Evolutionary conservation across 2,113 vertebrate genomes (phyloP), one percentile per base, ranked within the genome.

Genomic region (Dasypus novemcinctus): DNA sequence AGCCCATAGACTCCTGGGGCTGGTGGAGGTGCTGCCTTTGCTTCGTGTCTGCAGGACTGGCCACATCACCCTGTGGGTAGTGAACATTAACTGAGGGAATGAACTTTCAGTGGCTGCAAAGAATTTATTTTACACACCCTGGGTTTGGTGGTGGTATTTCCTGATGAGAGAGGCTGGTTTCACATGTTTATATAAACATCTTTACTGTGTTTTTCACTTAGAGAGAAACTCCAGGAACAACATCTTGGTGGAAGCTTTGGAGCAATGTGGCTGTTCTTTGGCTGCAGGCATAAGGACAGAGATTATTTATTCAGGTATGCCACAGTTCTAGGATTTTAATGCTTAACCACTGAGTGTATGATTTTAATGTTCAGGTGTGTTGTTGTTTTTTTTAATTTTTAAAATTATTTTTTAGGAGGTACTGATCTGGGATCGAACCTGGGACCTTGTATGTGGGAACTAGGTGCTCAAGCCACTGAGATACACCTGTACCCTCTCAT

Each of bases 191-290:
- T 54, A 20, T 43, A 13, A 5, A 31, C 17, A 27, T 43, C 36
- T 93, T 38, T 14, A 64, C 93, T 68, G 83, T 54, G 31, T 90
- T 23, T 52, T 72, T 46, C 46, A 3, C 93, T 84, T 82, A 99
- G 98, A n/a, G n/a, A n/a, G n/a, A 99, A 99, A 87, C 99, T 99
- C 87, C 98, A 97, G 90, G 98, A 98, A 90, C 97, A 98, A 11
- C 95, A 98, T 0, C 72, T 97, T 27, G 97, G 94, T 8, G 96
- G 82, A 31, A 36, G 23, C 6, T 99, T 99, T 83, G 99, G 99
- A 68, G 99, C 99, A 38, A 99, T 97, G 0, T 99, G 99, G 99
- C 95, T 99, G 57, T 99, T 99, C n/a, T 99, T 99, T 59, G 99
- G 99, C 94, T 99, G 99, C 95, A 99, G 99, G 57, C 99, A 99